A percentile compares a stretch with the other conserved stretches of the same genome.
Conservation (phyloP, 2,888 invertebrate species). For the Linnaemya tessellans region DNA sequence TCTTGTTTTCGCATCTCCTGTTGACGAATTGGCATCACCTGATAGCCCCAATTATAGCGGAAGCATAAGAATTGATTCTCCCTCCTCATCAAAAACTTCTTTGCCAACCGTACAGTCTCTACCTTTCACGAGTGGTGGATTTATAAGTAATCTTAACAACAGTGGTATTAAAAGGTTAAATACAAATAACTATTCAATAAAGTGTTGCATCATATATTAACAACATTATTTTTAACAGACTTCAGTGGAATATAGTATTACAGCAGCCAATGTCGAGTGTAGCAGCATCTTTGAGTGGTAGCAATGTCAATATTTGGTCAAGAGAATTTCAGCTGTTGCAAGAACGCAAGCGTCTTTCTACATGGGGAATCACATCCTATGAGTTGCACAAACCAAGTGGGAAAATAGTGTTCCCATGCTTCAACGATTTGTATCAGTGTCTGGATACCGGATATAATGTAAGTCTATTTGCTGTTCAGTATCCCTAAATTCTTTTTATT, state of each 20-base stretch:
- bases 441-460: conserved; percentile 89
- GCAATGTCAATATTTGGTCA: conserved; percentile 86
- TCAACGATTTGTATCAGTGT: conserved; percentile 94
- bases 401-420: conserved; percentile 95
- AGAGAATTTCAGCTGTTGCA: conserved; percentile 95
- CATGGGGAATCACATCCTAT: conserved; percentile 97
- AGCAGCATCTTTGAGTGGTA: conserved; percentile 78
- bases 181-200: not conserved
- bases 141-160: conserved; percentile 24
- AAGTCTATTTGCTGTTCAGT: conserved; percentile 75
- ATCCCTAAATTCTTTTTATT: too few species aligned
- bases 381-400: conserved; percentile 92
- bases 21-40: conserved; percentile 47
- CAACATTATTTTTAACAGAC: conserved; percentile 80
- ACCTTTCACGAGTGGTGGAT: conserved; percentile 46
- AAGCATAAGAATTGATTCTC: conserved; percentile 61
- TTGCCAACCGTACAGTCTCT: conserved; percentile 69
- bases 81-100: conserved; percentile 71
- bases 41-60: conserved; percentile 64
- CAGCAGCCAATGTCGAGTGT: conserved; percentile 90
- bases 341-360: conserved; percentile 95
- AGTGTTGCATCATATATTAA: not conserved
- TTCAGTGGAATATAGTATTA: conserved; percentile 92
- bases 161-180: conserved; percentile 57
- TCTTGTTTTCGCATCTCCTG: conserved; percentile 78